Percentiles rank a stretch among this genome's conserved stretches.
These are phyloP conservation scores for Lanistes nyassanus DNA, from an alignment of 1,140 invertebrate species.

Conservation along the genomic window DNA sequence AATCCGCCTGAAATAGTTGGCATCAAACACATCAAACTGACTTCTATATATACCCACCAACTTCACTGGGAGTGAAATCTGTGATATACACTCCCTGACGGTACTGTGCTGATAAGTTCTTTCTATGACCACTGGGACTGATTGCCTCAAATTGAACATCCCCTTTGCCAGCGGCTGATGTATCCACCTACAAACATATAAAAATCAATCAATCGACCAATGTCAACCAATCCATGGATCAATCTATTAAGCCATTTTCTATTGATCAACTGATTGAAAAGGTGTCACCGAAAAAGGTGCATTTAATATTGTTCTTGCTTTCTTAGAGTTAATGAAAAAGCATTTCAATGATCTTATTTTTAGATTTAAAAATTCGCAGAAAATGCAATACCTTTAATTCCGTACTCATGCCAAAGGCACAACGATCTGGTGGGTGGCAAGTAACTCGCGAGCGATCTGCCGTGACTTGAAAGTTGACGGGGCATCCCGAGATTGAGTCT, in stretches of 20 bases:
- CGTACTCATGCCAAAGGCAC: constrained; percentile 91
- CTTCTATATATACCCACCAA: constrained; percentile 73
- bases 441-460: constrained; percentile 79
- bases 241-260: too few relatives aligned
- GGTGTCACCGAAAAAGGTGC: background rate
- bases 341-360: background rate
- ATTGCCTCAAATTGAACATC: constrained; percentile 87
- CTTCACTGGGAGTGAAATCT: constrained; percentile 95
- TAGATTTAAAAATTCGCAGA: background rate
- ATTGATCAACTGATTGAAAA: too few relatives aligned
- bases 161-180: constrained; percentile 75
- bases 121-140: constrained; percentile 83
- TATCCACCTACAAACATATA: constrained; percentile 72
- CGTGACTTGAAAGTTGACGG: constrained; percentile 86
- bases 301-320: background rate
- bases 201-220: too few relatives aligned
- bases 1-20: background rate
- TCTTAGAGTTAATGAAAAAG: background rate
- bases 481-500: constrained; percentile 75
- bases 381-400: constrained; percentile 86
- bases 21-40: background rate
- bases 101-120: constrained; percentile 76
- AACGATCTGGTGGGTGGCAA: constrained; percentile 76
- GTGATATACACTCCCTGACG: constrained; percentile 87
- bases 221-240: too few relatives aligned